Evolutionary conservation across 2,113 vertebrate genomes (phyloP), one percentile per base, ranked within the genome.

Genomic region (Laterallus jamaicensis): DNA sequence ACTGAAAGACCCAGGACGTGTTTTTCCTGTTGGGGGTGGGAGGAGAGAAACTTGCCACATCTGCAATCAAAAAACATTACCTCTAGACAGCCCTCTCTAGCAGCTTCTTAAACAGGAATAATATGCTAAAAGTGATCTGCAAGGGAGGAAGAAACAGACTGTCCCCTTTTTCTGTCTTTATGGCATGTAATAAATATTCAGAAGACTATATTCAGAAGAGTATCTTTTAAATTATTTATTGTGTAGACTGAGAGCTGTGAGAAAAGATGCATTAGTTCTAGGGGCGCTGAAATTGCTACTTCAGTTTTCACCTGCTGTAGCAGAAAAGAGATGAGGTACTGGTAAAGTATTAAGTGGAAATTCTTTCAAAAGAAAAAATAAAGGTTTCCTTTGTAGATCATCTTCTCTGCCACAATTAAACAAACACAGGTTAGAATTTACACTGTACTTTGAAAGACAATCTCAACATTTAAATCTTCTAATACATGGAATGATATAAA

Each of bases 21-120:
- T 90, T 96, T 88, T 95, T 96, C 90, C 73, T 95, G 83, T 91
- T 93, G 54, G 9, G 29, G 15, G 66, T 84, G 76, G 75, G 75
- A 85, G 35, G 62, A 58, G 70, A 94, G 75, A 90, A 50, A 92
- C 39, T 32, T 64, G 92, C 74, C 22, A 49, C 58, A 67, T 88
- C 79, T 88, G 44, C 66, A 88, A 86, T 82, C 86, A 78, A 93
- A 75, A 1, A 77, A 78, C 79, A 80, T 81, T 88, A 86, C 80
- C 83, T 90, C 86, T 42, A 88, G 80, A 50, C 86, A 94, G 73
- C 52, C 1, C 1, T 62, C 37, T 89, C 77, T 60, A 80, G 54
- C 40, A 39, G 67, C 50, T 66, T 92, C 75, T 91, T 80, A 52
- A 85, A 86, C 79, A 86, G 64, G 22, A 93, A 54, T 37, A 59